phyloP scores from a whole-genome alignment of 2,888 invertebrate genomes.

The Pantelozetes paolii region DNA sequence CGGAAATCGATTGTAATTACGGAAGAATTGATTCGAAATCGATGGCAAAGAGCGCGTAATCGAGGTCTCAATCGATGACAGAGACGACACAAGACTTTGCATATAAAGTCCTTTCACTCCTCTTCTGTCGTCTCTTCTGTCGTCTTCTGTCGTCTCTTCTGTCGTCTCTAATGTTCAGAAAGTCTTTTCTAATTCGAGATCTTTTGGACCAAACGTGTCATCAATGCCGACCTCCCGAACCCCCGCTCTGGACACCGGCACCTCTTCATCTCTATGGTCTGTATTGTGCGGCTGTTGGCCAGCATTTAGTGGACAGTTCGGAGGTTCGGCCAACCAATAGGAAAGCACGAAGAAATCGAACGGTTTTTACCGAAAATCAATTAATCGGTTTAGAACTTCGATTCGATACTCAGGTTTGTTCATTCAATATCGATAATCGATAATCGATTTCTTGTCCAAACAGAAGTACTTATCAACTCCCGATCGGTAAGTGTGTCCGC shows the following conservation, averaged over 20 bases:
- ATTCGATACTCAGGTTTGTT: conserved; percentile 50
- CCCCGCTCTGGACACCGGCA: too few relatives aligned
- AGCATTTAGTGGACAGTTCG: background rate
- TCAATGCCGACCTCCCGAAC: too few relatives aligned
- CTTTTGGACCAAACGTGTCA: background rate
- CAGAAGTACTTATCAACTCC: conserved; percentile 56
- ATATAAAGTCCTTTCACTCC: too few relatives aligned
- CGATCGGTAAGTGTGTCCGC: conserved; percentile 50
- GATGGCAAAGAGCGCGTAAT: too few relatives aligned
- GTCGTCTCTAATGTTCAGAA: background rate
- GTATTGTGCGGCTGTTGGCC: conserved; percentile 1
- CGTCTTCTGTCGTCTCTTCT: too few relatives aligned
- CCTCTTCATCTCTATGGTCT: conserved; percentile 5
- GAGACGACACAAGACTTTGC: too few relatives aligned
- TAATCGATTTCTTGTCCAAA: background rate
- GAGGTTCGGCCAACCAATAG: too few relatives aligned
- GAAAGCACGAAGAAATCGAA: conserved; percentile 48
- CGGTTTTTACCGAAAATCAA: conserved; percentile 51
- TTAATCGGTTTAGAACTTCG: conserved; percentile 54
- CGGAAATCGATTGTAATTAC: too few relatives aligned
- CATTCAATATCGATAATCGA: too few relatives aligned
- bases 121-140: too few relatives aligned
- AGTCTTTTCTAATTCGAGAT: background rate
- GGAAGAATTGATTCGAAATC: too few relatives aligned
- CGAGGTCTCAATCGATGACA: too few relatives aligned